phyloP scores from a whole-genome alignment of 2,888 invertebrate genomes.

The Eupelmus urozonus region DNA sequence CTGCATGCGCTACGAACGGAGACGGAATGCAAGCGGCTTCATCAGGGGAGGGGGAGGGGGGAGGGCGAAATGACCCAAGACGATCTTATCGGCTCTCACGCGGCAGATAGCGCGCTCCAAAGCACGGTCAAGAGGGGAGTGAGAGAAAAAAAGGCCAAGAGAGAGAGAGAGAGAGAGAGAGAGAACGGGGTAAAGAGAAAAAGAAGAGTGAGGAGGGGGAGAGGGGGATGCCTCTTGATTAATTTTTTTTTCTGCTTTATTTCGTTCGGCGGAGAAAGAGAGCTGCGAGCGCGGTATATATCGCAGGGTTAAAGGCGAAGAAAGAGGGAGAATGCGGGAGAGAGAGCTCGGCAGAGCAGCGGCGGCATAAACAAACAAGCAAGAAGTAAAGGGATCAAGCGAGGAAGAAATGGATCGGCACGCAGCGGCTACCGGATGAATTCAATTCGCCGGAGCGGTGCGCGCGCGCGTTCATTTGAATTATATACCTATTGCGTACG shows the following conservation, averaged over 20 bases:
- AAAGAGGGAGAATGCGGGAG: neutral
- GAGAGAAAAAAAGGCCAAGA: constrained; percentile 51
- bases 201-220: constrained; percentile 46
- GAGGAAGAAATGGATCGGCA: constrained; percentile 53
- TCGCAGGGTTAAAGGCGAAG: neutral
- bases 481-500: constrained; percentile 61
- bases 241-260: constrained; percentile 34
- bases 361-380: constrained; percentile 52
- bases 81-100: constrained; percentile 52
- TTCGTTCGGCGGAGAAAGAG: constrained; percentile 28
- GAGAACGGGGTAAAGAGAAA: constrained; percentile 43
- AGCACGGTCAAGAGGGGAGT: constrained; percentile 38
- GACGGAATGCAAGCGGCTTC: constrained; percentile 38
- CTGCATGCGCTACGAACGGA: neutral
- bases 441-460: constrained; percentile 63
- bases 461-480: constrained; percentile 14
- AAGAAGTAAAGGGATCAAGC: constrained; percentile 38
- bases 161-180: constrained; percentile 30
- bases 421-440: constrained; percentile 67
- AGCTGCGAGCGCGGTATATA: constrained; percentile 2
- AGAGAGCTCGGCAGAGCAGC: constrained; percentile 35
- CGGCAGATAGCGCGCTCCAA: constrained; percentile 52
- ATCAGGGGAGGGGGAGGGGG: constrained; percentile 19
- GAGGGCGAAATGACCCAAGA: constrained; percentile 46
- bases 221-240: constrained; percentile 27